phyloP scores from a whole-genome alignment of 1,140 invertebrate genomes.

The Drosophila sulfurigaster region DNA sequence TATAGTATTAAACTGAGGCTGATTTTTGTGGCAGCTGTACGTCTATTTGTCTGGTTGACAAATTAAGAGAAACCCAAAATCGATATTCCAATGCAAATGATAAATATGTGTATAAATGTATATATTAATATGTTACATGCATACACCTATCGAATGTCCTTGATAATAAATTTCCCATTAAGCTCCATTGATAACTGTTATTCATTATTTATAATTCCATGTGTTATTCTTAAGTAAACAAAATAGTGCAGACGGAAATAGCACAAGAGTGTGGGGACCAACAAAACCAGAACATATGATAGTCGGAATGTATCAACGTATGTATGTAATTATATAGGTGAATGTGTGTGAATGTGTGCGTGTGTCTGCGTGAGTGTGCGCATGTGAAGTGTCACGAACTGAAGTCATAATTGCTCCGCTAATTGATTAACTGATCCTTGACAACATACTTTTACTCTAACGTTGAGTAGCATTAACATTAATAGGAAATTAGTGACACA shows the following conservation, averaged over 20 bases:
- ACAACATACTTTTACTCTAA: conserved; percentile 3
- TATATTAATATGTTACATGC: conserved; percentile 4
- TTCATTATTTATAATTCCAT: conserved; percentile 44
- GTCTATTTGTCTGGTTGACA: background rate
- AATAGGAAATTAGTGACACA: background rate
- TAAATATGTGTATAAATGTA: background rate
- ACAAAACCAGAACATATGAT: background rate
- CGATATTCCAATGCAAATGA: conserved; percentile 22
- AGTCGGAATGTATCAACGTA: background rate
- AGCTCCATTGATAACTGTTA: conserved; percentile 22
- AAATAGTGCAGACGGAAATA: conserved; percentile 19
- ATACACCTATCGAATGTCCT: conserved; percentile 15
- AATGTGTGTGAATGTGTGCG: background rate
- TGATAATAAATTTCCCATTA: conserved; percentile 19
- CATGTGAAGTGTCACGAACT: conserved; percentile 5
- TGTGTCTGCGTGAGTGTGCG: conserved; percentile 19
- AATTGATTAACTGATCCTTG: conserved; percentile 27
- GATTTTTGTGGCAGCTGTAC: no score
- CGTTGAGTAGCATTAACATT: background rate
- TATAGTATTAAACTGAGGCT: no score
- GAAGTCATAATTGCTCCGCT: conserved; percentile 21
- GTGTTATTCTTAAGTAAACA: conserved; percentile 27
- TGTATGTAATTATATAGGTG: background rate
- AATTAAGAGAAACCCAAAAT: conserved; percentile 1
- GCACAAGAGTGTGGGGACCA: background rate